phyloP scores from a whole-genome alignment of 2,113 vertebrate genomes.

The Cranoglanis bouderius region DNA sequence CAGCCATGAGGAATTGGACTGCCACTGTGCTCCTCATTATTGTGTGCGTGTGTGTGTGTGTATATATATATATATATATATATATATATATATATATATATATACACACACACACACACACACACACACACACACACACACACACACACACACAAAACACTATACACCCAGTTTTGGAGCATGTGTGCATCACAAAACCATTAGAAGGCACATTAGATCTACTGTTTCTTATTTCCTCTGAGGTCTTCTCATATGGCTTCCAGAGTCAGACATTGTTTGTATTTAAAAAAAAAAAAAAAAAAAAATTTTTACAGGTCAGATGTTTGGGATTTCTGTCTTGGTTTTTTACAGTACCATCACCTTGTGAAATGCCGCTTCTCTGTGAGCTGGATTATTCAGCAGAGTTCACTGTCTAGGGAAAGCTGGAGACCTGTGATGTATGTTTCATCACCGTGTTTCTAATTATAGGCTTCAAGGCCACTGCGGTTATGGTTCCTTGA shows the following conservation, averaged over 20 bases:
- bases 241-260: background rate
- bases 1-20: background rate
- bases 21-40: background rate
- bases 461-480: background rate
- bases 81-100: too few species aligned
- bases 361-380: constrained; percentile 15
- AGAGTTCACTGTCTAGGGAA: background rate
- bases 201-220: background rate
- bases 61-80: too few species aligned
- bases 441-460: constrained; percentile 14
- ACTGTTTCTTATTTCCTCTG: background rate
- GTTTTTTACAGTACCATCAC: background rate
- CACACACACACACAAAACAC: too few species aligned
- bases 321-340: background rate
- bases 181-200: background rate
- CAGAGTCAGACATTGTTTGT: background rate
- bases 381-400: background rate
- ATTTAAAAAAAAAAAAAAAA: too few species aligned
- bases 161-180: background rate
- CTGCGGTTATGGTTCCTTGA: background rate
- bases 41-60: too few species aligned
- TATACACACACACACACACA: too few species aligned
- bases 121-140: too few species aligned
- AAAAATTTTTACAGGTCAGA: background rate
- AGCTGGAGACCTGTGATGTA: background rate